Evolutionary conservation across 2,113 vertebrate species (phyloP), one percentile per base, ranked within the genome.

Genomic region (Regulus satrapa): DNA sequence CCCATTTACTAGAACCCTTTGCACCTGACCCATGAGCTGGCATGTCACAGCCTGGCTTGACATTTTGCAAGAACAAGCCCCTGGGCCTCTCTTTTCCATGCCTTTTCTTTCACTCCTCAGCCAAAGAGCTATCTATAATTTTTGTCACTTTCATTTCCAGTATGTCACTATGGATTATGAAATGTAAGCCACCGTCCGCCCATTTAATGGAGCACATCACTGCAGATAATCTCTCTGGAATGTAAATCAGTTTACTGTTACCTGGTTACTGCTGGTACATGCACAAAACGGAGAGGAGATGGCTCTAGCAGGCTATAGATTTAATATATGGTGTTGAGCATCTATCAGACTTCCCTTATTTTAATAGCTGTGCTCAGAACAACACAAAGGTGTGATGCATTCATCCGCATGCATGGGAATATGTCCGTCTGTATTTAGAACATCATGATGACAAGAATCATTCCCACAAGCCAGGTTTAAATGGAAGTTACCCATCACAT

Each of bases 191-290:
- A 94, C 72, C 8, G 5, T 56, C 78, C 20, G 3, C 68, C 72
- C 92, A 78, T 92, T 36, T 68, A 92, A 55, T 91, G 87, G 75
- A 75, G 68, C 51, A 64, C 61, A 83, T 88, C 69, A 56, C 71
- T 66, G 48, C 0, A 1, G 83, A 90, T 92, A 76, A 72, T 96
- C n/a, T 1, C 49, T 74, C 75, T 5, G 2, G 92, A 92, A 76
- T 86, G 71, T 64, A 52, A 91, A 76, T 63, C 72, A 95, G 85
- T 89, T 94, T 89, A 72, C 68, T 71, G 94, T 88, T 95, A 96
- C 97, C 96, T 97, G 92, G 92, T 93, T 97, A 97, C 91, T 75
- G 83, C 84, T 88, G 83, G 43, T 69, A 75, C 54, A 63, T 2
- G 6, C 21, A 29, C 29, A 77, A 88, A 80, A 82, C 3, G 28